These are phyloP conservation scores for Patiria miniata DNA, from an alignment of 35 echinoderm and acorn worm genomes.

Conservation along the genomic window DNA sequence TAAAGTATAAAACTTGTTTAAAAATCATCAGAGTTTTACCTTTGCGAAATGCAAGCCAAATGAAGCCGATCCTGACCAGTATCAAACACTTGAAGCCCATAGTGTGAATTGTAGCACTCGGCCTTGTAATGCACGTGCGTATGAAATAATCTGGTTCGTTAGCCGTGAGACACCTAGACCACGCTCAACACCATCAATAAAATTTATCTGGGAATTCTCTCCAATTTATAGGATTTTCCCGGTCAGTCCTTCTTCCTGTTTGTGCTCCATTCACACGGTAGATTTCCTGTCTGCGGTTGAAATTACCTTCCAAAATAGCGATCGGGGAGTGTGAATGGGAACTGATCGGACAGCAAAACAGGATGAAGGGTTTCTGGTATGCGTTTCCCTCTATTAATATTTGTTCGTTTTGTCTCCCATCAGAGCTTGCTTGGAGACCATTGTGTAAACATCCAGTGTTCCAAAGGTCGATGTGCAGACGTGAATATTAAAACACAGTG, in stretches of 20 bases:
- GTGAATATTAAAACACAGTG: no score
- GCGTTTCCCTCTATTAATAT: not conserved
- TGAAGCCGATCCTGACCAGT: no score
- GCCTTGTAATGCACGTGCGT: no score
- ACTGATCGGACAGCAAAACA: not conserved
- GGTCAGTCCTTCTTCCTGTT: conserved; percentile 4
- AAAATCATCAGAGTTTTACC: no score
- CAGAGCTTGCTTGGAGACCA: not conserved
- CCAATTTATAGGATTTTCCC: not conserved
- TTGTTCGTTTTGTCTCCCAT: not conserved
- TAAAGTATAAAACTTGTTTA: no score
- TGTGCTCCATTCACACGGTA: not conserved
- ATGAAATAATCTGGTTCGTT: no score
- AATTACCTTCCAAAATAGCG: not conserved
- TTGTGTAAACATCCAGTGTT: not conserved
- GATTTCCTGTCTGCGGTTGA: not conserved
- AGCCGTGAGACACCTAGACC: no score
- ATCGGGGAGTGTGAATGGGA: not conserved
- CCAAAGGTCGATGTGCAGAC: not conserved
- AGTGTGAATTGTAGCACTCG: no score
- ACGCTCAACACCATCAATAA: not conserved
- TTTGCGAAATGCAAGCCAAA: no score
- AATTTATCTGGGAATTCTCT: not conserved
- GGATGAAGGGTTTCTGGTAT: not conserved
- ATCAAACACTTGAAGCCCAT: no score